These are phyloP conservation scores for Drosophila flavopinicola DNA, from an alignment of 2,888 invertebrate species.

Conservation along the genomic window DNA sequence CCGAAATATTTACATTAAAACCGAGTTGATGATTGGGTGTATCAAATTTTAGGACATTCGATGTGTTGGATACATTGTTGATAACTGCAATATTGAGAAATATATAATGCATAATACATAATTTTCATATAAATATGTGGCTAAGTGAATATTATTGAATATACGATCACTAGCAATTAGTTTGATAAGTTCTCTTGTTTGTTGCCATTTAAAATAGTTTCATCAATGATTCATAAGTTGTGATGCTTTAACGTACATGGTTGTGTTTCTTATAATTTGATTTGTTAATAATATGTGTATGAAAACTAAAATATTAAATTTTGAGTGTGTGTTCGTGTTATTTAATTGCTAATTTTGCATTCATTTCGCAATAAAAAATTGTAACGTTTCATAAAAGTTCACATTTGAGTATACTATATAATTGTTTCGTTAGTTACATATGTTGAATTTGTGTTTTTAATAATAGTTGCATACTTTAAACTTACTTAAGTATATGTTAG, in stretches of 20 bases:
- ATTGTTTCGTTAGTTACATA: conserved; percentile 64
- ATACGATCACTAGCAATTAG: conserved; percentile 69
- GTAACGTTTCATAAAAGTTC: conserved; percentile 69
- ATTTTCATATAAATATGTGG: conserved; percentile 44
- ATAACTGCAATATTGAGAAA: conserved; percentile 32
- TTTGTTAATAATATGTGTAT: conserved; percentile 11
- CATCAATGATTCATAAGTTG: conserved; percentile 15
- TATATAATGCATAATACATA: conserved; percentile 33
- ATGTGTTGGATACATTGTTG: conserved; percentile 28
- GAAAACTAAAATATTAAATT: conserved; percentile 25
- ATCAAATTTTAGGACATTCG: conserved; percentile 11
- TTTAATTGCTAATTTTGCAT: conserved; percentile 50
- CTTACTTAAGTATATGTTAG: conserved; percentile 68
- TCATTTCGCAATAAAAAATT: conserved; percentile 64
- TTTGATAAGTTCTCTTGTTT: conserved; percentile 58
- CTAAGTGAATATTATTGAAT: conserved; percentile 48
- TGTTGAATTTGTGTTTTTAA: conserved; percentile 52
- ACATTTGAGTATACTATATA: conserved; percentile 72
- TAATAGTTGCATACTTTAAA: conserved; percentile 69
- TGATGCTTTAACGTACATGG: conserved; percentile 12
- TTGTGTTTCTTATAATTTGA: background rate
- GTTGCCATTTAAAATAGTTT: conserved; percentile 38
- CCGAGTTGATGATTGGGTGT: conserved; percentile 23
- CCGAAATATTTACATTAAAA: conserved; percentile 69
- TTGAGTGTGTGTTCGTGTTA: conserved; percentile 14